Evolutionary conservation across 2,888 invertebrate genomes (phyloP), one percentile per base, ranked within the genome.

Genomic region (Macaria liturata): DNA sequence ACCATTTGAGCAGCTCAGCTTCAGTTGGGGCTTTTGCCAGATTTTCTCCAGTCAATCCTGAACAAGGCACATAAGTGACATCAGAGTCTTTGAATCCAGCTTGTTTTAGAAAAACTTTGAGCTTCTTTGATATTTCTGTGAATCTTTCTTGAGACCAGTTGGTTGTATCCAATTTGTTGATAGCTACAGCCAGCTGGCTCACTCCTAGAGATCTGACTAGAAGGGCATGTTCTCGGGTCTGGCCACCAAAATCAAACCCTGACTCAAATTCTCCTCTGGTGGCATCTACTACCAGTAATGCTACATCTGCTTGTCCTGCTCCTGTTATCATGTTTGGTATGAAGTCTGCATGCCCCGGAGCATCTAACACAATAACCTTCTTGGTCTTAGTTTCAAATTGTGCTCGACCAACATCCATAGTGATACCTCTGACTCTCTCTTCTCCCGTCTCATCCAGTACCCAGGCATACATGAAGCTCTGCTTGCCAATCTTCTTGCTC

Each of bases 261-360:
- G 99, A 98, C 87, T 99, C 99, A 88, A 99, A 99, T 90, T 99
- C 99, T 32, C 99, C 99, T 70, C 96, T 93, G 0, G 97, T 97
- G 0, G 99, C 98, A 92, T 99, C 99, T 0, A 99, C 97, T 0
- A 99, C 99, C 31, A 99, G 88, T 39, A 99, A 91, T 9, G 98
- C 99, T 0, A 98, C 99, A 91, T 99, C 99, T 3, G 99, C 99
- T 86, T 99, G 99, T 0, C 98, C 97, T 2, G 99, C 98, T 9
- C 99, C 99, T 9, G 97, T 97, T 69, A 99, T 99, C 99, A 99
- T 99, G 76, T 99, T 99, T 2, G 99, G 99, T 78, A 99, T 99
- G 79, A 99, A 99, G 84, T 99, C 99, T 81, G 97, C 98, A 84
- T 99, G 99, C 0, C 99, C 99, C 0, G 99, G 99, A 34, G 99